Evolutionary conservation across 2,888 invertebrate genomes (phyloP).

Genomic region (Sarcophaga caerulescens): DNA sequence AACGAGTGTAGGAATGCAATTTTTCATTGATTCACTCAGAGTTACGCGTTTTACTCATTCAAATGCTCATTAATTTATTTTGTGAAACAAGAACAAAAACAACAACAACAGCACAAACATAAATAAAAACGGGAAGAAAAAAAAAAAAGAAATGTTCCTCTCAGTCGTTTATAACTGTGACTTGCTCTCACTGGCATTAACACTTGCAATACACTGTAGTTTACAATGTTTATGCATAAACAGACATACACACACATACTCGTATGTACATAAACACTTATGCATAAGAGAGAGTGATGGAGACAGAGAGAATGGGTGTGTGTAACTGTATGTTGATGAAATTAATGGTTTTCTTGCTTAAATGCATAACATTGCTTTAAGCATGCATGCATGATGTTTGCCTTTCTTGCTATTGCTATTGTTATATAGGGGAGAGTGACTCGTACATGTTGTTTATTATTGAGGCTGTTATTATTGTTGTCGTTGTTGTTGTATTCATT

Average conservation of each 20-base stretch:
- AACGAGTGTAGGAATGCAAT: not conserved
- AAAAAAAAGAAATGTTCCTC: not conserved
- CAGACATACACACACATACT: not conserved
- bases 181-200: not conserved
- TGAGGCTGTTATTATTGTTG: slow-evolving; percentile 13
- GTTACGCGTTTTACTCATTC: not conserved
- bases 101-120: not conserved
- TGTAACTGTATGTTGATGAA: slow-evolving; percentile 38
- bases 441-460: not conserved
- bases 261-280: not conserved
- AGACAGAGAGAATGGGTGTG: not conserved
- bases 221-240: not conserved
- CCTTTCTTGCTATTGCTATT: slow-evolving; percentile 20
- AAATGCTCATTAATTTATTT: not conserved
- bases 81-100: not conserved
- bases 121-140: not conserved
- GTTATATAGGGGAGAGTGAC: not conserved
- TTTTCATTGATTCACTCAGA: not conserved
- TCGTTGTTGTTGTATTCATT: slow-evolving; percentile 14
- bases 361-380: slow-evolving; percentile 23
- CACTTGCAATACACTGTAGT: slow-evolving; percentile 7
- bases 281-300: too few relatives aligned
- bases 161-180: not conserved
- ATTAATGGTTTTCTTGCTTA: slow-evolving; percentile 61
- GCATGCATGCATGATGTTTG: slow-evolving; percentile 32